Base-by-base conservation (phyloP, 1,140 invertebrate genomes). In the Drosophila tsacasi region DNA sequence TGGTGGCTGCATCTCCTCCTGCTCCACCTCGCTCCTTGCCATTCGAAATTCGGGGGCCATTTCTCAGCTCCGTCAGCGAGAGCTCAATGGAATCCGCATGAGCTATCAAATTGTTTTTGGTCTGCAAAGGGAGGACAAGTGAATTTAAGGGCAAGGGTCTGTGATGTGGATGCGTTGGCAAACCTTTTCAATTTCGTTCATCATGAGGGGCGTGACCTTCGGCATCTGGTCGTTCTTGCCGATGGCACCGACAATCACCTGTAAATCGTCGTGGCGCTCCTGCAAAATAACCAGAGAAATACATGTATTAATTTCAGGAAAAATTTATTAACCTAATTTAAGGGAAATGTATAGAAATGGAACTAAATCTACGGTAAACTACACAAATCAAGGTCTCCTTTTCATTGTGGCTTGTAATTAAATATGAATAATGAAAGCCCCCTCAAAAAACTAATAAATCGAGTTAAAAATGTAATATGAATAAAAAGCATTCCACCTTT, bases 161-260 rank as follows among this genome's bases (percentile, higher is more conserved):
- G n/a, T 25, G 59, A 61, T 40, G 61, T 37, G 39, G 39, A 23
- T 40, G 58, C 47, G 47, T 7, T 59, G 62, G 21, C 58, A 23
- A 76, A 93, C 92, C 91, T 92, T 93, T 91, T 93, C 92, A 52
- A 93, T 91, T 86, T 92, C 92, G 59, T 72, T 83, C 90, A 93
- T 93, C 90, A 92, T 92, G 63, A 82, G 74, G 30, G 89, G 77
- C 62, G 80, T 91, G 40, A 92, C 75, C 82, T 93, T 93, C 55
- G 91, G 89, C 77, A 83, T 91, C 66, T 92, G 91, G 30, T 79
- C 75, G 69, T 83, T 91, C 62, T 93, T 93, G 19, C 90, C 87
- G 77, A 93, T 91, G 76, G 92, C 91, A 50, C 89, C 81, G 39
- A 92, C 84, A 80, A 92, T 93, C 40, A 92, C 81, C 77, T 93